Evolutionary conservation across 2,113 vertebrate species (phyloP), one percentile per base, ranked within the genome.

Genomic region (Rhinoptilus africanus): DNA sequence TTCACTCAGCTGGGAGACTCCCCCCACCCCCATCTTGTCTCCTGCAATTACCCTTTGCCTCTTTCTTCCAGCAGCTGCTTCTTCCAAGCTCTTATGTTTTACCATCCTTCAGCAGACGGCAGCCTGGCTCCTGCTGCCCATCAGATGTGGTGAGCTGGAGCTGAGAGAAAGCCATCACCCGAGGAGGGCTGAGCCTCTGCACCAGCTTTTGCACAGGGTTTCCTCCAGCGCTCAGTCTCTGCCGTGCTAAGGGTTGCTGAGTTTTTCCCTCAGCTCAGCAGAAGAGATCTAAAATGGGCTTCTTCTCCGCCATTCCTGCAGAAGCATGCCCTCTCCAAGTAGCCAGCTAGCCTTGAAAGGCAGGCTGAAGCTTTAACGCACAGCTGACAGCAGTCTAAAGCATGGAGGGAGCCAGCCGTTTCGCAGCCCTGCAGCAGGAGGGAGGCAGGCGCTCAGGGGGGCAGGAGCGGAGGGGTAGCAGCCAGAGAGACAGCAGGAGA

Each of bases 41-140:
- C 68, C 75, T 74, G 64, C 79, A 71, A 83, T 94, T 93, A 86
- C 67, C 82, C 79, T 92, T 94, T 88, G 72, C 30, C 51, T 35
- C 68, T 93, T 92, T 80, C 30, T 18, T 84, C 60, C 73, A 71
- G 59, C 60, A 72, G 48, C 51, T 89, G 0, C 81, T 91, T 85
- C 69, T 89, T 85, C 47, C 75, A 77, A 24, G 14, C 79, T 81
- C 19, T 22, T 94, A 12, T 4, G 10, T 73, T 86, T 93, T 71
- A 71, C 57, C 16, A 2, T 80, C 50, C 37, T 92, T 93, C 50
- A 35, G 59, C 85, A 56, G 45, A 28, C 53, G 56, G 17, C 0
- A 0, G 34, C 26, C 41, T 2, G 0, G 2, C 59, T 92, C 57
- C 56, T 90, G 59, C 71, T 90, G 63, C 71, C 59, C 19, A 5